Percentiles rank a stretch among this genome's conserved stretches.
phyloP scores from a whole-genome alignment of 2,888 invertebrate species.

The Penaeus monodon region DNA sequence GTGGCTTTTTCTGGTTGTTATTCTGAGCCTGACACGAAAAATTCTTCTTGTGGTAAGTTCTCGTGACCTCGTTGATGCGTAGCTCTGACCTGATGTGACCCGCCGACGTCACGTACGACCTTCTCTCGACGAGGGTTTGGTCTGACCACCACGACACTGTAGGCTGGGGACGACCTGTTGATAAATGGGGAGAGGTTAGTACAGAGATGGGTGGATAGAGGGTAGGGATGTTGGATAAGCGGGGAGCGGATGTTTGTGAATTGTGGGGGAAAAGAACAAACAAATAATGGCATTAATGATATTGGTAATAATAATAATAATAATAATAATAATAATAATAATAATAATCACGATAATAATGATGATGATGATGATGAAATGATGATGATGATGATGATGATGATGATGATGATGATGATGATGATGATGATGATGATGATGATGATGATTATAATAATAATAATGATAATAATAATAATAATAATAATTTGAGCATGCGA shows the following conservation, averaged over 20 bases:
- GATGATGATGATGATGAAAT: no score
- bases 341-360: no score
- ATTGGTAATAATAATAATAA: no score
- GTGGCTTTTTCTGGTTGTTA: conserved; percentile 55
- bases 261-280: no score
- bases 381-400: no score
- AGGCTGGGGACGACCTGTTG: conserved; percentile 59
- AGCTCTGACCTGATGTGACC: conserved; percentile 54
- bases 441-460: no score
- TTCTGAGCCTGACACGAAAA: conserved; percentile 59
- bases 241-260: neutral
- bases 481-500: neutral
- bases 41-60: conserved; percentile 46
- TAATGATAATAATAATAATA: no score
- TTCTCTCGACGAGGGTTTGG: conserved; percentile 32
- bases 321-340: no score
- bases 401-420: no score
- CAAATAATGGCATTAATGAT: no score
- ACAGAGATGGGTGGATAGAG: neutral
- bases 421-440: no score
- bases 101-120: conserved; percentile 39
- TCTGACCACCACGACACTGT: conserved; percentile 62
- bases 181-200: neutral
- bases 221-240: neutral
- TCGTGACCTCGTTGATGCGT: conserved; percentile 39